Percentiles rank a stretch among this genome's conserved stretches.
These are phyloP conservation scores for Enoplosus armatus DNA, from an alignment of 2,797 vertebrate genomes.

Conservation along the genomic window DNA sequence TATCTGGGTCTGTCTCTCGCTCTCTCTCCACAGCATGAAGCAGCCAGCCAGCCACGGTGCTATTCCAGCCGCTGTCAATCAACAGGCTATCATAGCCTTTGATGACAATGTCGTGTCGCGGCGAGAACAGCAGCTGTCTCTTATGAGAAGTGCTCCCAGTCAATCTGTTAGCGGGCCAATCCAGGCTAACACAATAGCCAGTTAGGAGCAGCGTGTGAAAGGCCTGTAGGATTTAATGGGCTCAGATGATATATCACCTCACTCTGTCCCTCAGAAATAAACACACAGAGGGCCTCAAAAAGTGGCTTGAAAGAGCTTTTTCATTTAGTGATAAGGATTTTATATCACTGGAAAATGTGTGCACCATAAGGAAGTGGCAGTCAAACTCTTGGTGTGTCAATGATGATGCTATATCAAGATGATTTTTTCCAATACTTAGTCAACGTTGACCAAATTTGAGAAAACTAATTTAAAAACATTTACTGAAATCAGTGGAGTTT, in stretches of 20 bases:
- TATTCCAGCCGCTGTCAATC: constrained; percentile 82
- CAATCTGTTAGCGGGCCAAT: constrained; percentile 84
- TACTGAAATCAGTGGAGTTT: not conserved
- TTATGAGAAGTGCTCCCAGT: constrained; percentile 81
- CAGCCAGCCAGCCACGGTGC: constrained; percentile 68
- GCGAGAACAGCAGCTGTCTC: constrained; percentile 86
- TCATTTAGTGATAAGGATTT: constrained; percentile 42
- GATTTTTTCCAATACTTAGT: not conserved
- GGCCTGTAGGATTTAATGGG: constrained; percentile 75
- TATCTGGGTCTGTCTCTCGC: constrained; percentile 33
- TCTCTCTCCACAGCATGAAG: constrained; percentile 55
- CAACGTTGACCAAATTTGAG: not conserved
- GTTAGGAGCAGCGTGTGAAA: constrained; percentile 73
- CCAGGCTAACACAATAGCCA: constrained; percentile 77
- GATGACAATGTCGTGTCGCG: constrained; percentile 80
- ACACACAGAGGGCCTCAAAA: constrained; percentile 48
- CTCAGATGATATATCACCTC: constrained; percentile 71
- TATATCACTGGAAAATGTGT: constrained; percentile 38
- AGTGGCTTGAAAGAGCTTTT: constrained; percentile 39
- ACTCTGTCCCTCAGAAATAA: constrained; percentile 60
- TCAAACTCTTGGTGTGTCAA: constrained; percentile 20
- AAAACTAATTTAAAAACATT: not conserved
- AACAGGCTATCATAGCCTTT: constrained; percentile 83
- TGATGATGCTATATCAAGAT: constrained; percentile 12
- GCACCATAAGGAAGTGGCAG: constrained; percentile 5